These are phyloP conservation scores for Corapipo altera DNA, from an alignment of 2,113 vertebrate genomes.

Conservation along the genomic window DNA sequence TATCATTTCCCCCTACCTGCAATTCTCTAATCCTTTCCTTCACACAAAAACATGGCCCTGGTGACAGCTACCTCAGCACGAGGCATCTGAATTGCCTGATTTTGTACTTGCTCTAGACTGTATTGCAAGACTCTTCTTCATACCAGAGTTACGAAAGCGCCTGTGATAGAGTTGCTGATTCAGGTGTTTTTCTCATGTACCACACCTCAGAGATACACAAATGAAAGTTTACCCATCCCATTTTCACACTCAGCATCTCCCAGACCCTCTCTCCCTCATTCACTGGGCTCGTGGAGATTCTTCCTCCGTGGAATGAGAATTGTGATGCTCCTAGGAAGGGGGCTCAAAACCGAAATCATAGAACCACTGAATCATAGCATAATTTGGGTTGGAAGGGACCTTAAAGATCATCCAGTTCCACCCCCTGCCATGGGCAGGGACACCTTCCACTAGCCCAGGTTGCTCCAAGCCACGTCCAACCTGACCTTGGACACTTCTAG, in stretches of 20 bases:
- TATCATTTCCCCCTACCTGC: neutral
- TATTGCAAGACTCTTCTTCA: neutral
- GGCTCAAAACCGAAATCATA: neutral
- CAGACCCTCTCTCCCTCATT: neutral
- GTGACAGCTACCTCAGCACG: neutral
- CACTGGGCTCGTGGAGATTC: neutral
- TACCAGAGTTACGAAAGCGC: fast-evolving
- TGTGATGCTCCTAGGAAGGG: neutral
- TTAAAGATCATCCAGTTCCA: fast-evolving
- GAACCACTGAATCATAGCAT: neutral
- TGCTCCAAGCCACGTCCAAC: neutral
- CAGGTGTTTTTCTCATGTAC: neutral
- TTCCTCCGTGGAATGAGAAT: neutral
- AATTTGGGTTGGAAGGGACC: neutral
- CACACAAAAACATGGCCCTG: fast-evolving
- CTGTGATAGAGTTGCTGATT: neutral
- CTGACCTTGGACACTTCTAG: neutral
- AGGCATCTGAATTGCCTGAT: neutral
- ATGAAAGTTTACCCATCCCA: neutral
- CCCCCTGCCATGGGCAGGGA: neutral
- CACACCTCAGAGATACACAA: fast-evolving
- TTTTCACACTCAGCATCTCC: neutral
- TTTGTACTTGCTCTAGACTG: neutral
- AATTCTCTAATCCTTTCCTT: neutral
- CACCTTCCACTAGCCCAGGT: fast-evolving